Evolutionary conservation across 2,797 vertebrate genomes (phyloP).

Genomic region (Paguma larvata): DNA sequence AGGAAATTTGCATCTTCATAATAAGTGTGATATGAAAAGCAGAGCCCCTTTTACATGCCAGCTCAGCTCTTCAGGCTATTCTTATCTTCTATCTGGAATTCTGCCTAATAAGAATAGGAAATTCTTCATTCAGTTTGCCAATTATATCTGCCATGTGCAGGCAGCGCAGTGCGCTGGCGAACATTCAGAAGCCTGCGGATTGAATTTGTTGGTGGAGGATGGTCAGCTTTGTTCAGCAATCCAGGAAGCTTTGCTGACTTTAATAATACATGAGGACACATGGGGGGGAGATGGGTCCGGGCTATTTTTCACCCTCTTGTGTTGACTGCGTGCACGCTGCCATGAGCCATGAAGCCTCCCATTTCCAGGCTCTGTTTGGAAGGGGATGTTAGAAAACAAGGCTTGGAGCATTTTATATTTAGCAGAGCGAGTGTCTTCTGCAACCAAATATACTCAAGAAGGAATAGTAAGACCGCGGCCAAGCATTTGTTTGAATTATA

Average conservation of each 20-base stretch:
- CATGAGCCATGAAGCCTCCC: neutral
- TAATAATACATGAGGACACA: slow-evolving; percentile 75
- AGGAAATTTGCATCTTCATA: slow-evolving; percentile 82
- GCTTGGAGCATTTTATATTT: neutral
- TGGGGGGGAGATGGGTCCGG: neutral
- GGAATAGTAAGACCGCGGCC: neutral
- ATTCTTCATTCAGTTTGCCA: slow-evolving; percentile 81
- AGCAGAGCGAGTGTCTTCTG: neutral
- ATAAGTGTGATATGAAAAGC: slow-evolving; percentile 76
- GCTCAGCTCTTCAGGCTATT: slow-evolving; percentile 73
- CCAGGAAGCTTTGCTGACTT: slow-evolving; percentile 52
- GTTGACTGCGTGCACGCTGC: neutral
- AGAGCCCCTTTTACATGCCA: slow-evolving; percentile 58
- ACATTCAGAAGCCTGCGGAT: slow-evolving; percentile 66
- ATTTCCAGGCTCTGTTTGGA: neutral
- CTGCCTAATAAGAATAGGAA: slow-evolving; percentile 78
- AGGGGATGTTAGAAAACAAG: neutral
- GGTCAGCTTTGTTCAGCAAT: slow-evolving; percentile 66
- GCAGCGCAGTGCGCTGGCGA: slow-evolving; percentile 51
- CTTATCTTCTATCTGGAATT: slow-evolving; percentile 80
- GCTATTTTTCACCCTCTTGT: slow-evolving; percentile 34
- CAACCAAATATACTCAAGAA: slow-evolving; percentile 22
- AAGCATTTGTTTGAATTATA: neutral
- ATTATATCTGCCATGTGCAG: slow-evolving; percentile 80
- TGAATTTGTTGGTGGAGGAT: slow-evolving; percentile 59